Evolutionary conservation across 2,113 vertebrate genomes (phyloP).

Genomic region (Heloderma charlesbogerti): DNA sequence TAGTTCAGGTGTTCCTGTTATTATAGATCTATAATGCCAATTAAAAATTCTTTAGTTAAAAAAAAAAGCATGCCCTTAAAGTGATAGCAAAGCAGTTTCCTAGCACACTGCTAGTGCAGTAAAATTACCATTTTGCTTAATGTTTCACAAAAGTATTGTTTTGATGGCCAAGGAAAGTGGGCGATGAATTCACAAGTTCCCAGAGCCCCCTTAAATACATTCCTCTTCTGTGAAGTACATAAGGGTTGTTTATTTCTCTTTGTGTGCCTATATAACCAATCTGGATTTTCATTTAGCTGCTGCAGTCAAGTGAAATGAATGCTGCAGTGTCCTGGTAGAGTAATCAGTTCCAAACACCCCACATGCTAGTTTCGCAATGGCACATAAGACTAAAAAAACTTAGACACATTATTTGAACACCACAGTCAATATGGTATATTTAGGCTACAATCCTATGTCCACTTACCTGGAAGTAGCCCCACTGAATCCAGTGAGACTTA

Average conservation of each 20-base stretch:
- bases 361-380: conserved; percentile 45
- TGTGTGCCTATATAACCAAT: conserved; percentile 58
- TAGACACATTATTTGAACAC: background rate
- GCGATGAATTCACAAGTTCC: conserved; percentile 51
- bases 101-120: conserved; percentile 32
- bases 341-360: conserved; percentile 59
- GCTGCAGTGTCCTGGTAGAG: conserved; percentile 65
- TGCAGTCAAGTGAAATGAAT: conserved; percentile 67
- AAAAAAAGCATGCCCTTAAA: background rate
- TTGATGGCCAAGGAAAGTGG: conserved; percentile 59
- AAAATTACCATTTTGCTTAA: conserved; percentile 49
- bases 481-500: background rate
- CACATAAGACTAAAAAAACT: background rate
- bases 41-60: conserved; percentile 31
- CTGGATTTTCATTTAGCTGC: conserved; percentile 78
- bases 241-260: conserved; percentile 74
- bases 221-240: conserved; percentile 68
- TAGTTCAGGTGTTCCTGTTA: conserved; percentile 15
- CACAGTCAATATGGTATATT: background rate
- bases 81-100: conserved; percentile 44
- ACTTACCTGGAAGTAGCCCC: background rate
- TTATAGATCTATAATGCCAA: conserved; percentile 35
- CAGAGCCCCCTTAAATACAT: conserved; percentile 60
- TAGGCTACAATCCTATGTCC: background rate
- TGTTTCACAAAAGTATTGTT: conserved; percentile 60